Percentiles rank a stretch among this genome's conserved stretches.
These are phyloP conservation scores for Elymnias hypermnestra DNA, from an alignment of 1,140 invertebrate species.

Conservation along the genomic window DNA sequence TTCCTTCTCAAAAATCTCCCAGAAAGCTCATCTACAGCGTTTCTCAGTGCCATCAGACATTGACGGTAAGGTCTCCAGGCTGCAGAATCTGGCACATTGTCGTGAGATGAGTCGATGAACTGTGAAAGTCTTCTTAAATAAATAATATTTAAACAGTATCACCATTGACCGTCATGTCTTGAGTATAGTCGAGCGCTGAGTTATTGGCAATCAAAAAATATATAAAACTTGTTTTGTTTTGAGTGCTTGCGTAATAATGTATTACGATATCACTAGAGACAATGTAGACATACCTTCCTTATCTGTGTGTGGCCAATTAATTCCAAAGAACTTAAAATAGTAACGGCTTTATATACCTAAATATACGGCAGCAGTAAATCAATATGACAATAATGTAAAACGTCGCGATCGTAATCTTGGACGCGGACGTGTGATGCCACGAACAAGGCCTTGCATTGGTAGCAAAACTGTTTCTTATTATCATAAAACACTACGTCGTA, in stretches of 20 bases:
- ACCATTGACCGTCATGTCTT: too few relatives aligned
- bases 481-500: conserved; percentile 5
- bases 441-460: conserved; percentile 37
- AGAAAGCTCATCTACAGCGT: too few relatives aligned
- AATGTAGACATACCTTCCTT: not conserved
- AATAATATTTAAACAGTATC: too few relatives aligned
- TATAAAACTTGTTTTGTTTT: too few relatives aligned
- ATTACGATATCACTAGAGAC: not conserved
- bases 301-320: conserved; percentile 37
- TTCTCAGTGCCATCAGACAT: too few relatives aligned
- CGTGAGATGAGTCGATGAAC: too few relatives aligned
- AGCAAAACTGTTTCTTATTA: conserved; percentile 33
- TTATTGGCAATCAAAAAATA: too few relatives aligned
- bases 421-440: conserved; percentile 54
- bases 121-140: too few relatives aligned
- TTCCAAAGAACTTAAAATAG: conserved; percentile 36
- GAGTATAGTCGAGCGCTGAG: too few relatives aligned
- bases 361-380: conserved; percentile 43
- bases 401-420: conserved; percentile 55
- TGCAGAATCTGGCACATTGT: too few relatives aligned
- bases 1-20: too few relatives aligned
- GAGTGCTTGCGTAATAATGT: not conserved
- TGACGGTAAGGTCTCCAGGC: too few relatives aligned
- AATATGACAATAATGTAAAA: conserved; percentile 63
- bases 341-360: conserved; percentile 23